phyloP scores from a whole-genome alignment of 1,140 invertebrate species.

The Calycopis cecrops region DNA sequence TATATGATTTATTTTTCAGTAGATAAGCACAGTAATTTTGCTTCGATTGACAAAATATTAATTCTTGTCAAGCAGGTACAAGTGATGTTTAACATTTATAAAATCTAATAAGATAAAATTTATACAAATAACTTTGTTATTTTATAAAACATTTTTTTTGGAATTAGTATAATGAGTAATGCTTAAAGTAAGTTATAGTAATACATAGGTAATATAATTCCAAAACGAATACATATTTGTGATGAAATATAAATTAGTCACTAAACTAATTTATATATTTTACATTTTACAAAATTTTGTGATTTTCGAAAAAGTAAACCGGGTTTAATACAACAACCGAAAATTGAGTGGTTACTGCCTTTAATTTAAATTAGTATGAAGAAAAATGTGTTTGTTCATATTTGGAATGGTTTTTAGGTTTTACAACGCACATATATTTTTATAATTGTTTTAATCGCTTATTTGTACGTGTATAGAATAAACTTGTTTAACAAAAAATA shows the following conservation, averaged over 20 bases:
- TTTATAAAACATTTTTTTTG: slow-evolving; percentile 14
- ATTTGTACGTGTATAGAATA: neutral
- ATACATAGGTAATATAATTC: slow-evolving; percentile 8
- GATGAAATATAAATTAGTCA: slow-evolving; percentile 1
- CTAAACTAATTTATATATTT: too few species aligned
- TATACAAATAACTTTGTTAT: slow-evolving; percentile 31
- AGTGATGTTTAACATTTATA: slow-evolving; percentile 69
- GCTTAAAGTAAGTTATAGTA: neutral
- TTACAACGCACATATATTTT: too few species aligned
- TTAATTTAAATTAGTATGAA: too few species aligned
- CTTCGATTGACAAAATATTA: slow-evolving; percentile 71
- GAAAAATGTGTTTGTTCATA: too few species aligned
- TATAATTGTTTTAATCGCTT: too few species aligned
- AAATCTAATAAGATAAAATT: slow-evolving; percentile 45
- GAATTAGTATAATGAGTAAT: slow-evolving; percentile 14
- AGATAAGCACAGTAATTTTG: slow-evolving; percentile 73
- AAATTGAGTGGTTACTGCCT: too few species aligned
- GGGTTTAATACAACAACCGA: too few species aligned
- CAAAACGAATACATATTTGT: slow-evolving; percentile 6
- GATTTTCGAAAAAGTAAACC: too few species aligned
- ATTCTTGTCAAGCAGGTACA: slow-evolving; percentile 70
- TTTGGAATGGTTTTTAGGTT: too few species aligned
- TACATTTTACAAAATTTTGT: too few species aligned
- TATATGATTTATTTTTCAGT: slow-evolving; percentile 72
- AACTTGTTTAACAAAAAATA: neutral